Evolutionary conservation across 2,888 invertebrate genomes (phyloP), one percentile per base, ranked within the genome.

Genomic region (Leucophenga maculata): DNA sequence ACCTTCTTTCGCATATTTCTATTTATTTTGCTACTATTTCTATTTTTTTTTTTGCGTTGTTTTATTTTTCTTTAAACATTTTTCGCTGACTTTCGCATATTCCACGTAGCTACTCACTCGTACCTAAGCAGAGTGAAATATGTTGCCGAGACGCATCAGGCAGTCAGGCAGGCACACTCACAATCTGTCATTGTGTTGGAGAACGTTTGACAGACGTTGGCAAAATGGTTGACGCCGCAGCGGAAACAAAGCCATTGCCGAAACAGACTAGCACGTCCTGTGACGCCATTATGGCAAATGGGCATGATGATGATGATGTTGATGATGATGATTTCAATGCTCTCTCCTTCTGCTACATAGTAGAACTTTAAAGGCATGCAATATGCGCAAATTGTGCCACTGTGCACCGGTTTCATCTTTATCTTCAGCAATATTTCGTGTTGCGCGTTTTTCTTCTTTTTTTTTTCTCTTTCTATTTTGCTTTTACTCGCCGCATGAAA

Each of bases 11-110:
- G 62, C 62, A 64, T 64, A 64, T 48, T 64, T 64, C 48, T 48
- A 64, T 64, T 64, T 48, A 64, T 64, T 64, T 50, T 8, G 16
- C 18, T 50, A 50, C 8, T 50, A 18, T 50, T 50, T 64, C 44
- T 6, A 4, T 55, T 22, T 55, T 11, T 55, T 55, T 22, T 55
- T 22, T 22, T 22, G n/a, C n/a, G n/a, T n/a, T n/a, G n/a, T n/a
- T 55, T 22, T 11, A 22, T 64, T 65, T 73, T 75, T 70, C 39
- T 75, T 69, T 64, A 57, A 60, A 70, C 69, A 69, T 62, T 76
- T 76, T 75, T 65, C 76, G 80, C 79, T 79, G 79, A 79, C 79
- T 79, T 75, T 77, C 74, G 73, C 72, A 77, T 77, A 80, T 77
- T 39, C 11, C 39, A 39, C 3, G 39, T 26, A 26, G 26, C 26